Percentiles rank a stretch among this genome's conserved stretches.
phyloP scores from a whole-genome alignment of 2,797 vertebrate genomes.

The Borostomias antarcticus region DNA sequence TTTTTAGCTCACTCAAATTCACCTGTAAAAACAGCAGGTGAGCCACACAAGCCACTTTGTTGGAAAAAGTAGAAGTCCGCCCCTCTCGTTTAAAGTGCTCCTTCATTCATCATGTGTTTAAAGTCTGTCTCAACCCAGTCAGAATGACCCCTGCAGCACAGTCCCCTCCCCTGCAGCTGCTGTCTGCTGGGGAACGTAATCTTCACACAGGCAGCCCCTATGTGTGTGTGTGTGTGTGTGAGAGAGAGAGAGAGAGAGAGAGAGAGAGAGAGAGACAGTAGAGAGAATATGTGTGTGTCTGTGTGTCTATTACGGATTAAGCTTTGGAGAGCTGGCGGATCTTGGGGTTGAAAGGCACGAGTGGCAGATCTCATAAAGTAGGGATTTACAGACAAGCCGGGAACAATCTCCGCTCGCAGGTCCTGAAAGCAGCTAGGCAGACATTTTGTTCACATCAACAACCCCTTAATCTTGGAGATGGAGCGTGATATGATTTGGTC shows the following conservation, averaged over 20 bases:
- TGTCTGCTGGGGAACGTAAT: conserved; percentile 10
- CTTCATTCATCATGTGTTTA: not conserved
- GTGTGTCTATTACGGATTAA: not conserved
- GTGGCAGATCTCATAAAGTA: conserved; percentile 25
- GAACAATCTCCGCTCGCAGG: conserved; percentile 4
- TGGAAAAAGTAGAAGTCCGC: too few species aligned
- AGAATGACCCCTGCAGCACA: not conserved
- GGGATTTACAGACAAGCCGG: conserved; percentile 40
- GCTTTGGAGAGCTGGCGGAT: too few species aligned
- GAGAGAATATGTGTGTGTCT: too few species aligned
- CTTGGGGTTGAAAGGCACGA: not conserved
- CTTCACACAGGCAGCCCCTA: not conserved
- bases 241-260: not conserved
- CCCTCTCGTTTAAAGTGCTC: too few species aligned
- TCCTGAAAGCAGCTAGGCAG: conserved; percentile 15
- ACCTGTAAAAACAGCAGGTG: too few species aligned
- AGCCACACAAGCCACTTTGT: too few species aligned
- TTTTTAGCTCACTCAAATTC: too few species aligned
- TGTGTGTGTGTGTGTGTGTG: not conserved
- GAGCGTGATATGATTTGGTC: conserved; percentile 38
- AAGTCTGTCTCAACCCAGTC: not conserved
- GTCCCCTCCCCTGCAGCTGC: conserved; percentile 23
- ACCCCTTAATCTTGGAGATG: not conserved
- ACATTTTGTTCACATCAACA: conserved; percentile 16
- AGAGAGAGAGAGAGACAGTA: too few species aligned